Evolutionary conservation across 2,113 vertebrate species (phyloP).

Genomic region (Cariama cristata): DNA sequence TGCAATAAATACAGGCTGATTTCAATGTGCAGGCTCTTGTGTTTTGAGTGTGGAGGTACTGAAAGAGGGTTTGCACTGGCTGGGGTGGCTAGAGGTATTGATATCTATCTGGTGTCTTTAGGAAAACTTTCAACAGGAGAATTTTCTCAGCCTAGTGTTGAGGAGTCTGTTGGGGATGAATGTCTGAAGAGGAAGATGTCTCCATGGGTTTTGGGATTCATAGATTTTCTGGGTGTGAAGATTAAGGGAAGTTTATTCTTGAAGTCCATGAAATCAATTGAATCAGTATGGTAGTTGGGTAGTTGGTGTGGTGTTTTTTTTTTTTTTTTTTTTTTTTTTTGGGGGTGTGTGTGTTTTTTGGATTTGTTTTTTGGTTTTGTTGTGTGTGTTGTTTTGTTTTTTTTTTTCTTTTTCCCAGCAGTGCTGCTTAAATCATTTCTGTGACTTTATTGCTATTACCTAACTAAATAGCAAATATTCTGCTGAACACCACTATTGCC

Average conservation of each 20-base stretch:
- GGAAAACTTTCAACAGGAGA: not conserved
- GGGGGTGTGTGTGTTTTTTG: too few species aligned
- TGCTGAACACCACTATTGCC: not conserved
- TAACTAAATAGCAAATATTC: not conserved
- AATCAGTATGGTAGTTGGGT: not conserved
- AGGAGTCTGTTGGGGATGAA: not conserved
- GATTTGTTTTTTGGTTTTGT: too few species aligned
- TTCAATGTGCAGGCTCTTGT: not conserved
- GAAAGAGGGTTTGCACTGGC: not conserved
- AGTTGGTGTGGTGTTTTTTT: not conserved
- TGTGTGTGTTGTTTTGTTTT: not conserved
- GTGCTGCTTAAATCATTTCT: not conserved
- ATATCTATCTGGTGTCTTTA: not conserved
- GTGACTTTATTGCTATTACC: not conserved
- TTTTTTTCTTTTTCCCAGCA: not conserved
- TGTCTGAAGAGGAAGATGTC: not conserved
- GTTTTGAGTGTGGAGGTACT: not conserved
- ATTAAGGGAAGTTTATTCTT: not conserved
- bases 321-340: fast-evolving
- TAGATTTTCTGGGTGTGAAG: not conserved
- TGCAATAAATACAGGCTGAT: not conserved
- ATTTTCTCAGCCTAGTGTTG: not conserved
- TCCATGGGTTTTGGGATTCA: not conserved
- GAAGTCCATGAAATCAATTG: not conserved
- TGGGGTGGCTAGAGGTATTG: not conserved